Conservation (phyloP, 2,888 invertebrate genomes). For the Nowickia ferox region DNA sequence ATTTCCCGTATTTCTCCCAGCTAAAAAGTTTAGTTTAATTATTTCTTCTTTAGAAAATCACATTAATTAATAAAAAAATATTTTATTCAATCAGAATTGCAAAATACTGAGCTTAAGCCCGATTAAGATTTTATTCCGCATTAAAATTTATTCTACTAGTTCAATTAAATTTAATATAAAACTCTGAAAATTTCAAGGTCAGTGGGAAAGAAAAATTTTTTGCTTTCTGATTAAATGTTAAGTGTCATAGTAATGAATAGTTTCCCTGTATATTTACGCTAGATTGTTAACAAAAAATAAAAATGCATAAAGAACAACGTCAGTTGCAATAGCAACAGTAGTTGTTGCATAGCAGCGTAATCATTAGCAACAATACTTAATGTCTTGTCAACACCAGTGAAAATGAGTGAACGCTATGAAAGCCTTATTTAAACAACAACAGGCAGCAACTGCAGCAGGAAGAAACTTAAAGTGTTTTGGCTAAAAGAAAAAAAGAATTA, state of each 20-base stretch:
- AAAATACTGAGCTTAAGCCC: no score
- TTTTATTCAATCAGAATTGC: no score
- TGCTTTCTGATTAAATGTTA: background rate
- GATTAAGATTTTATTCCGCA: no score
- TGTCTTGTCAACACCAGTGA: constrained; percentile 70
- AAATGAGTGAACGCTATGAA: constrained; percentile 66
- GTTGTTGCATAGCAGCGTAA: constrained; percentile 34
- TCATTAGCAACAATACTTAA: constrained; percentile 69
- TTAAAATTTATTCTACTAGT: no score
- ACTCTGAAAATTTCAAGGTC: background rate
- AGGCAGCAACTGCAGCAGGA: constrained; percentile 7
- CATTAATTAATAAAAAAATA: no score
- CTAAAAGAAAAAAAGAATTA: constrained; percentile 38
- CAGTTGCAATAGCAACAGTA: constrained; percentile 35
- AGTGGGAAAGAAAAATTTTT: background rate
- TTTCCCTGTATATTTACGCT: constrained; percentile 12
- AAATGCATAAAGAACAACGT: constrained; percentile 44
- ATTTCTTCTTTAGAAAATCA: no score
- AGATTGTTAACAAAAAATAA: background rate
- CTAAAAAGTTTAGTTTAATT: no score
- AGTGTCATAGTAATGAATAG: background rate
- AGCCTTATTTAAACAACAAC: constrained; percentile 44
- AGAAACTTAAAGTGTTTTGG: constrained; percentile 44
- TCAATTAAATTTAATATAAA: background rate
- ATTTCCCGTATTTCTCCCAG: no score